These are phyloP conservation scores for Troides oblongomaculatus DNA, from an alignment of 2,888 invertebrate genomes.

Conservation along the genomic window DNA sequence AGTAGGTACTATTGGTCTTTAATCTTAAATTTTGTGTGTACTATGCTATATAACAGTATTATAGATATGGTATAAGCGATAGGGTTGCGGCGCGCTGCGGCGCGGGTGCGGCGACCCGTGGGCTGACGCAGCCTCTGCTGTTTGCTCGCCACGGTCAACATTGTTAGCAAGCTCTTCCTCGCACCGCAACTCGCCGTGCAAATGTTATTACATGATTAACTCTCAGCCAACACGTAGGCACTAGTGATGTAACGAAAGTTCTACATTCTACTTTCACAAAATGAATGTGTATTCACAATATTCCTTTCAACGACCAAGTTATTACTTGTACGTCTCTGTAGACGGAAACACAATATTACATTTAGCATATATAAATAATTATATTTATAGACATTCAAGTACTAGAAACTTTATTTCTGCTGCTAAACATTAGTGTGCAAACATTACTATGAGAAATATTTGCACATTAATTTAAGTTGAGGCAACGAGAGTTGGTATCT, in stretches of 20 bases:
- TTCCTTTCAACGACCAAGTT: no score
- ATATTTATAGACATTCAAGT: no score
- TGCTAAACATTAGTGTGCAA: no score
- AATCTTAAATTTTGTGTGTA: background rate
- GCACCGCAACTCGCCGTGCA: conserved; percentile 41
- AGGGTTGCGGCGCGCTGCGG: conserved; percentile 44
- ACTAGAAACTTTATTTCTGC: no score
- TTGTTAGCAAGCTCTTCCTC: conserved; percentile 59
- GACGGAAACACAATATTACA: no score
- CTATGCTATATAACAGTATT: background rate
- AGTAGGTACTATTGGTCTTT: background rate
- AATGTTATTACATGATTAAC: conserved; percentile 75
- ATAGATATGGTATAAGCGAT: conserved; percentile 42
- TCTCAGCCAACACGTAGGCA: conserved; percentile 52
- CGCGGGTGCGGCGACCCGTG: conserved; percentile 54
- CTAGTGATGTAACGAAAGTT: background rate
- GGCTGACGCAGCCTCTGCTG: conserved; percentile 69
- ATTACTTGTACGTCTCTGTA: no score
- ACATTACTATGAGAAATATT: no score
- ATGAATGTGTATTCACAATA: no score
- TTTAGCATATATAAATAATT: no score
- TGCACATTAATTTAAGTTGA: no score
- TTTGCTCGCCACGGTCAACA: conserved; percentile 74
- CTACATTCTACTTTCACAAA: no score
- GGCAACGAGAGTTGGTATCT: no score